These are phyloP conservation scores for Alentia gelatinosa DNA, from an alignment of 2,888 invertebrate genomes.

Conservation along the genomic window DNA sequence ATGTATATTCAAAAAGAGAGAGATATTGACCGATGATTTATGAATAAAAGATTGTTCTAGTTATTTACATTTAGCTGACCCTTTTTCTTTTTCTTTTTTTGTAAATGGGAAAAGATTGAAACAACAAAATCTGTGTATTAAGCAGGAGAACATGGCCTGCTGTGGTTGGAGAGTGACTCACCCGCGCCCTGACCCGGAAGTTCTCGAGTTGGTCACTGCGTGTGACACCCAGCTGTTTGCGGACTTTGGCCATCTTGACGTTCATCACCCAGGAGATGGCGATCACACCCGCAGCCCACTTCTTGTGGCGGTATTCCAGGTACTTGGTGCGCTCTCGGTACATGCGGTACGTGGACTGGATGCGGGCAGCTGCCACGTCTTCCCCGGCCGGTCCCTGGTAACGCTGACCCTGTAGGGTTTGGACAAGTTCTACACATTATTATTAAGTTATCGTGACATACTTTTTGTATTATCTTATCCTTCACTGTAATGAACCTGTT, in stretches of 20 bases:
- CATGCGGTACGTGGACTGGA: conserved; percentile 77
- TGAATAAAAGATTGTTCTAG: too few species aligned
- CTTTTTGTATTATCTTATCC: too few species aligned
- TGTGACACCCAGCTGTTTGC: conserved; percentile 74
- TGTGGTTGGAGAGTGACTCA: conserved; percentile 57
- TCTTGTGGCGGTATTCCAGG: conserved; percentile 76
- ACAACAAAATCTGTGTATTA: background rate
- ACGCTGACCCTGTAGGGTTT: conserved; percentile 76
- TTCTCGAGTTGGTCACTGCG: conserved; percentile 75
- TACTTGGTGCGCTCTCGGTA: conserved; percentile 74
- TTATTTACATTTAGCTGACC: too few species aligned
- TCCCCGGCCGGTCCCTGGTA: conserved; percentile 75
- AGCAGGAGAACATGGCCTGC: background rate
- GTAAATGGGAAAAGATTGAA: too few species aligned
- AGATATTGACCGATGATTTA: background rate
- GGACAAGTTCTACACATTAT: too few species aligned
- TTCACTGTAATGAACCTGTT: too few species aligned
- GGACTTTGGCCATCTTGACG: conserved; percentile 78
- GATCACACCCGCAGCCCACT: conserved; percentile 80
- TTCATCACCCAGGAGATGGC: conserved; percentile 80
- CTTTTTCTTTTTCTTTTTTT: too few species aligned
- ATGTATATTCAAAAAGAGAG: too few species aligned
- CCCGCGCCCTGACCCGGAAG: conserved; percentile 75
- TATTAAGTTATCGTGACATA: too few species aligned
- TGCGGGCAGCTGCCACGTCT: conserved; percentile 76